phyloP scores from a whole-genome alignment of 2,888 invertebrate genomes.

The Brachyopa scutellaris region DNA sequence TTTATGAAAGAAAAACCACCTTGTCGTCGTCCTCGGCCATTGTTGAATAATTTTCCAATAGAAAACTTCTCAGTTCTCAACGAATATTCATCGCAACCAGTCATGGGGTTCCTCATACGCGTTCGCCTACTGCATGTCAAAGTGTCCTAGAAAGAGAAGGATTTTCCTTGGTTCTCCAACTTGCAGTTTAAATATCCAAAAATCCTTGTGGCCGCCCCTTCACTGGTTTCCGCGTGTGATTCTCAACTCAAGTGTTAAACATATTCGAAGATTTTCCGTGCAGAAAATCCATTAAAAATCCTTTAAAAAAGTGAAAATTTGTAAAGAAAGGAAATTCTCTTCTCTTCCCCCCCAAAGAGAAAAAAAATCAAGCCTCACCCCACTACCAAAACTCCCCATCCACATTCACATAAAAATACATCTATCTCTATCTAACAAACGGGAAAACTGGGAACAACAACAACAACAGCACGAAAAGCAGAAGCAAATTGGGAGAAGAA shows the following conservation, averaged over 20 bases:
- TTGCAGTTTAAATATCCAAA: neutral
- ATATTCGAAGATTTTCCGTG: neutral
- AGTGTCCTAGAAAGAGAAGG: slow-evolving; percentile 56
- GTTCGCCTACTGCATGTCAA: slow-evolving; percentile 55
- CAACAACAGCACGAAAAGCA: slow-evolving; percentile 35
- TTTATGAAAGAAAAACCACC: slow-evolving; percentile 57
- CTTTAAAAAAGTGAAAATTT: slow-evolving; percentile 26
- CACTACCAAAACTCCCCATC: neutral
- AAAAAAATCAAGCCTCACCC: slow-evolving; percentile 21
- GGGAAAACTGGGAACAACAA: slow-evolving; percentile 34
- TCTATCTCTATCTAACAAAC: slow-evolving; percentile 45
- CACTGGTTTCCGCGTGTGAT: neutral
- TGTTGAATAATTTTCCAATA: slow-evolving; percentile 6
- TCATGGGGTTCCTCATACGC: slow-evolving; percentile 57
- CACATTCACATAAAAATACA: neutral
- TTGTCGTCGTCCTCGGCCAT: slow-evolving; percentile 30
- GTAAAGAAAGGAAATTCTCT: slow-evolving; percentile 25
- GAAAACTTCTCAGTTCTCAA: slow-evolving; percentile 51
- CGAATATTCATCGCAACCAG: slow-evolving; percentile 47
- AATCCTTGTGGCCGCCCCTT: neutral
- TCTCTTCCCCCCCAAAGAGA: neutral
- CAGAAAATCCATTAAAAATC: neutral
- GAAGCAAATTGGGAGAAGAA: neutral
- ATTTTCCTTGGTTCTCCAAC: neutral
- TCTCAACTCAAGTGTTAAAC: neutral